Percentiles rank a stretch among this genome's conserved stretches.
phyloP scores from a whole-genome alignment of 2,888 invertebrate genomes.

The Margaritifera margaritifera region DNA sequence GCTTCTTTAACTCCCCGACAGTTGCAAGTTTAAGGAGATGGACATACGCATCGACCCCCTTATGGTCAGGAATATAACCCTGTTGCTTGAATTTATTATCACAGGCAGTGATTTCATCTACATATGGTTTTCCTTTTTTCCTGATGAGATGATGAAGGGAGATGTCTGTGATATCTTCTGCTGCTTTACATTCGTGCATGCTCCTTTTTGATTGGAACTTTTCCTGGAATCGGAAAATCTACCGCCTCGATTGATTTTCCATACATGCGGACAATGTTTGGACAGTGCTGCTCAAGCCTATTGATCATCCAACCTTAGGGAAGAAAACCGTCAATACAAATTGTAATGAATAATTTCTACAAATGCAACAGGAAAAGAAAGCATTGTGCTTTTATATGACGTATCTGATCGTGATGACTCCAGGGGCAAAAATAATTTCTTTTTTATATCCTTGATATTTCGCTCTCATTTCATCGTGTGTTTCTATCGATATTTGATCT shows the following conservation, averaged over 20 bases:
- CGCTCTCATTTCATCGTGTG: too few species aligned
- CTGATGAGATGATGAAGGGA: constrained; percentile 43
- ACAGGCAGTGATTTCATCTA: constrained; percentile 9
- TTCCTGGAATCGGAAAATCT: constrained; percentile 49
- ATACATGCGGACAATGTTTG: too few species aligned
- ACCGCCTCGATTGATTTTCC: too few species aligned
- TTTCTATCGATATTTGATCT: too few species aligned
- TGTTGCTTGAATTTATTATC: constrained; percentile 16
- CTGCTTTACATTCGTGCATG: constrained; percentile 9
- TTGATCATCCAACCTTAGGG: constrained; percentile 27
- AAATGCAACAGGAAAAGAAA: too few species aligned
- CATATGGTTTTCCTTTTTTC: constrained; percentile 11
- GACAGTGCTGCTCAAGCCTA: constrained; percentile 27
- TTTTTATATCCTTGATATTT: too few species aligned
- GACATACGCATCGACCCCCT: constrained; percentile 24
- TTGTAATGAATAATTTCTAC: too few species aligned
- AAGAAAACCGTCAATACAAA: too few species aligned
- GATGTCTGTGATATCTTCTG: constrained; percentile 19
- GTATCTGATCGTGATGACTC: too few species aligned
- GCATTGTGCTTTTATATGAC: too few species aligned
- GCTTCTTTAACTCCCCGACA: constrained; percentile 18
- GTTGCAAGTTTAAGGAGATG: constrained; percentile 21
- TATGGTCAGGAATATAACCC: neutral
- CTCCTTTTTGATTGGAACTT: constrained; percentile 15
- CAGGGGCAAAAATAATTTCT: too few species aligned